These are phyloP conservation scores for Saccostrea cuccullata DNA, from an alignment of 1,140 invertebrate genomes.

Conservation along the genomic window DNA sequence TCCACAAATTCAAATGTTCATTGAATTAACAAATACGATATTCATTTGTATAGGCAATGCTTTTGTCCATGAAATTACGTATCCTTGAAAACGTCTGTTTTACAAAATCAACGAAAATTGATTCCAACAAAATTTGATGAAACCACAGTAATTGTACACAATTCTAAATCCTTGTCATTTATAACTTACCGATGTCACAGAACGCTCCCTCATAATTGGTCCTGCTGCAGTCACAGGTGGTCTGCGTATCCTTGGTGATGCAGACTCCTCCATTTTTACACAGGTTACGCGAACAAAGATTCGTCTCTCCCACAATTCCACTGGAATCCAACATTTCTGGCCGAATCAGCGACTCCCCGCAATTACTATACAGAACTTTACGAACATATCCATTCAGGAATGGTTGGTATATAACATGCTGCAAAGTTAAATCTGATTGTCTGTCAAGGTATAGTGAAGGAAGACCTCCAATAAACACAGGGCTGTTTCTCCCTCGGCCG, in stretches of 20 bases:
- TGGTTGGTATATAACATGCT: conserved; percentile 67
- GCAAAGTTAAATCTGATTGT: conserved; percentile 62
- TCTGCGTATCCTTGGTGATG: conserved; percentile 94
- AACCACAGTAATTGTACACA: neutral
- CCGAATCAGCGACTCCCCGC: conserved; percentile 61
- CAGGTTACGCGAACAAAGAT: conserved; percentile 92
- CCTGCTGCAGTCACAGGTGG: conserved; percentile 94
- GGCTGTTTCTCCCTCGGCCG: conserved; percentile 57
- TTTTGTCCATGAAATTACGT: too few relatives aligned
- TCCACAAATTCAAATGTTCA: too few relatives aligned
- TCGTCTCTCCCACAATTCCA: conserved; percentile 82
- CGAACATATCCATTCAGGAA: conserved; percentile 69
- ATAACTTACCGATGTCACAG: conserved; percentile 92
- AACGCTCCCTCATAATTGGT: conserved; percentile 94
- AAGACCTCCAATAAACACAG: conserved; percentile 73
- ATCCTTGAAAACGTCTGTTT: too few relatives aligned
- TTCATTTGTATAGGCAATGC: too few relatives aligned
- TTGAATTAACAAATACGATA: too few relatives aligned
- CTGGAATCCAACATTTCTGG: conserved; percentile 62
- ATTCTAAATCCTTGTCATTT: neutral
- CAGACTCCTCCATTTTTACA: conserved; percentile 96
- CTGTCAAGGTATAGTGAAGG: conserved; percentile 75
- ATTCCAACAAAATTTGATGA: too few relatives aligned
- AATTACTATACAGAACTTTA: conserved; percentile 72
- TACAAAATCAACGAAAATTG: too few relatives aligned